Evolutionary conservation across 2,797 vertebrate species (phyloP), one percentile per base, ranked within the genome.

Genomic region (Sebastes taczanowskii): DNA sequence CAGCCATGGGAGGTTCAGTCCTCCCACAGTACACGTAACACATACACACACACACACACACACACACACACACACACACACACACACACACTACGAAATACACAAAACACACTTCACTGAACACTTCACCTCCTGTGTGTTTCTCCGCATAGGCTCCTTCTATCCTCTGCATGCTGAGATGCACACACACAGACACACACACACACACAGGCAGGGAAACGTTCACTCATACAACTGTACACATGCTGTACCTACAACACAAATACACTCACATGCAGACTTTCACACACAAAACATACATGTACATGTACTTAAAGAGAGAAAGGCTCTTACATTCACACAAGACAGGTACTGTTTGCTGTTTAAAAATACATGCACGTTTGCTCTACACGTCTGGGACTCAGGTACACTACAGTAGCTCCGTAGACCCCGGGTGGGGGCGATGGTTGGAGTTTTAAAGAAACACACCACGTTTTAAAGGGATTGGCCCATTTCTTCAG

Each of bases 1-100:
- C 87, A 79, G 56, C 62, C 62, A 83, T 16, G 25, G 77, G 82
- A 78, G 85, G 66, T 65, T 81, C 78, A 76, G 61, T 82, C 77
- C 30, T 74, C 71, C 68, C 66, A 62, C 67, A 71, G 32, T 55
- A 61, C 71, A 73, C 2, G 13, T 18, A n/a, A 60, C 69, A 46
- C 59, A 56, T 7, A 62, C 59, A 79, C 11, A 63, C 65, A 66
- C 35, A 58, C 42, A 56, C 53, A 29, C 52, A 13, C 35, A 38
- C 11, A 60, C 34, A 23, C 23, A 60, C 69, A 56, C 53, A 29
- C 52, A 13, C 35, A 38, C 11, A 60, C 34, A 23, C 23, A 60
- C 69, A 56, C 53, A 29, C 52, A 13, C 35, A 38, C 11, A 60
- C 34, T 32, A 11, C 1, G 5, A 69, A 30, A 42, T 6, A 71